Evolutionary conservation across 2,797 vertebrate species (phyloP), one percentile per base, ranked within the genome.

Genomic region (Gallinago nigripennis): DNA sequence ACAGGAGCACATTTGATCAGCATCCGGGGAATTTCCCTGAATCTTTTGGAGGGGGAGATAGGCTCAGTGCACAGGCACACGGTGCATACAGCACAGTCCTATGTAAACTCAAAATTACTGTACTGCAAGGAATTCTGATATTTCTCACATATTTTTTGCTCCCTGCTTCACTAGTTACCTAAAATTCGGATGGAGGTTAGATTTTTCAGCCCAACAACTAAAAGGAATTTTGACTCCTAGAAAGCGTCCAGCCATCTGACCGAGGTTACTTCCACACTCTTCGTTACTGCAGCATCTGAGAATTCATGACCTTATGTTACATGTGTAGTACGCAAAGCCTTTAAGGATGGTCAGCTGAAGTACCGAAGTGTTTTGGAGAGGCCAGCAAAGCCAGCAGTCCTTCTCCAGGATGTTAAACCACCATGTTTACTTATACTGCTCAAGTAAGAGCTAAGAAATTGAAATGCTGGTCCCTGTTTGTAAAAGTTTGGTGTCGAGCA

Each of bases 51-150:
- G 8, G 7, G 8, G 16, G 37, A 11, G 2, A 19, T 4, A 71
- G 35, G n/a, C 39, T 63, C n/a, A 16, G 18, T 3, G 16, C 15
- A 14, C 16, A 41, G 33, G 37, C 2, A 1, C 31, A 11, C 1
- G 2, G 10, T 9, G 4, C 28, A 31, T 15, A 14, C 31, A 79
- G 15, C 16, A 33, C 24, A 30, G 12, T 30, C 4, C 3, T 4
- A 31, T 2, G n/a, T 9, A 31, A 82, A 39, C 35, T 60, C 28
- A 28, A 27, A 19, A 54, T 51, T 28, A 25, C 53, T 33, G 12
- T 10, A 27, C 6, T 77, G 56, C 28, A 33, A 46, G 33, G n/a
- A 85, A 35, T 75, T 71, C 43, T 79, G 43, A 17, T 23, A 30
- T 82, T 90, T 66, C 48, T 37, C 68, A 68, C 20, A 16, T 6